Evolutionary conservation across 2,797 vertebrate genomes (phyloP), one percentile per base, ranked within the genome.

Genomic region (Chelonia mydas): DNA sequence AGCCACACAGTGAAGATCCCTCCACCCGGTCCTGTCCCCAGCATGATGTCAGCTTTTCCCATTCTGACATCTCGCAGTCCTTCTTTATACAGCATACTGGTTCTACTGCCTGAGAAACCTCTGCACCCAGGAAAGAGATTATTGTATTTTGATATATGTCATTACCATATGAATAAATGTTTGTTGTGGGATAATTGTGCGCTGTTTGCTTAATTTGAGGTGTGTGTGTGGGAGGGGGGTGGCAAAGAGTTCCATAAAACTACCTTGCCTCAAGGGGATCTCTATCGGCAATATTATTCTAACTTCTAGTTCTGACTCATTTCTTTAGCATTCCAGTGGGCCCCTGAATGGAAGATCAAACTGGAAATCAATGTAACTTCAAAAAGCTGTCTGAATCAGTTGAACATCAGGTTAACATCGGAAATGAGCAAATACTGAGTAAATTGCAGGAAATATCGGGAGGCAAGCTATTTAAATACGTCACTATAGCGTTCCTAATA

Each of bases 261-360:
- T 87, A 3, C 41, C 5, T 86, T 5, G 2, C 61, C 55, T 96
- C 33, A 89, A 25, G 54, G 21, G 2, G 41, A 82, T 89, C 1
- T 85, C 27, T 89, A 7, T 59, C n/a, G 86, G 86, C 11, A 93
- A 55, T 51, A 74, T 68, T 86, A 92, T 51, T 59, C 82, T 59
- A 93, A 4, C 27, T 3, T 54, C 31, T 49, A 74, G 31, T 88
- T 96, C 54, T 61, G 17, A 7, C 33, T 86, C 15, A 83, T 78
- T 41, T 90, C n/a, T 85, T 96, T 88, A 90, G 49, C 59, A 95
- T 93, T 88, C 61, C 53, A 95, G 25, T 88, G 6, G 4, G 49
- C 85, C 78, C 37, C 92, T 88, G 90, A 94, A 91, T 83, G 72
- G 85, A 94, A 93, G 28, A 91, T 91, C 59, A 96, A 95, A 95